Percentiles rank a stretch among this genome's conserved stretches.
These are phyloP conservation scores for Andricus quercusramuli DNA, from an alignment of 2,888 invertebrate genomes.

Conservation along the genomic window DNA sequence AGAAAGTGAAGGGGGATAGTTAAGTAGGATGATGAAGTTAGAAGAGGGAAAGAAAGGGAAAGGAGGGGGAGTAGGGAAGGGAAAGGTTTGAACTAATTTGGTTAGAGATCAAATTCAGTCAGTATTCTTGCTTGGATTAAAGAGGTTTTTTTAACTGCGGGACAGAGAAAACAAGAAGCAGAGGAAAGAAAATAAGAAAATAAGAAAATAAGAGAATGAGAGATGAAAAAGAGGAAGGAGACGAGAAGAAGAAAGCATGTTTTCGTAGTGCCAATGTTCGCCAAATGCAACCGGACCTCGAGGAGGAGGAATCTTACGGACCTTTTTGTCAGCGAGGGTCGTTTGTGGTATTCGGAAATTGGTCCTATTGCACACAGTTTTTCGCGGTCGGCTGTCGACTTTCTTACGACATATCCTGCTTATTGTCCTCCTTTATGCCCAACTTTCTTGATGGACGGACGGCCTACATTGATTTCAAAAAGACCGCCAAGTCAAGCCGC, in stretches of 20 bases:
- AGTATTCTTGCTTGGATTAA: background rate
- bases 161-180: background rate
- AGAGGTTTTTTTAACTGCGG: background rate
- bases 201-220: background rate
- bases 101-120: no score
- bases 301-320: background rate
- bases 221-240: background rate
- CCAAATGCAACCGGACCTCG: slow-evolving; percentile 23
- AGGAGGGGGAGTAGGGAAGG: no score
- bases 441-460: slow-evolving; percentile 19
- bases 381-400: slow-evolving; percentile 22
- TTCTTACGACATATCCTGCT: slow-evolving; percentile 40
- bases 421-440: slow-evolving; percentile 36
- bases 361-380: slow-evolving; percentile 38
- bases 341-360: slow-evolving; percentile 40
- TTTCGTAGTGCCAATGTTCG: slow-evolving; percentile 6
- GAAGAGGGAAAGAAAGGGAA: no score
- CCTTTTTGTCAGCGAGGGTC: slow-evolving; percentile 32
- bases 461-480: slow-evolving; percentile 38
- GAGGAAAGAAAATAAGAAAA: background rate
- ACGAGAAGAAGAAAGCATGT: slow-evolving; percentile 27
- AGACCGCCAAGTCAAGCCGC: slow-evolving; percentile 27
- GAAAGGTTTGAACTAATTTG: no score
- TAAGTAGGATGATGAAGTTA: no score
- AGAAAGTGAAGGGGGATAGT: no score